Conservation (phyloP, 30 jellyfish, hydroid and myxozoan species). For the Aurelia coerulea region DNA sequence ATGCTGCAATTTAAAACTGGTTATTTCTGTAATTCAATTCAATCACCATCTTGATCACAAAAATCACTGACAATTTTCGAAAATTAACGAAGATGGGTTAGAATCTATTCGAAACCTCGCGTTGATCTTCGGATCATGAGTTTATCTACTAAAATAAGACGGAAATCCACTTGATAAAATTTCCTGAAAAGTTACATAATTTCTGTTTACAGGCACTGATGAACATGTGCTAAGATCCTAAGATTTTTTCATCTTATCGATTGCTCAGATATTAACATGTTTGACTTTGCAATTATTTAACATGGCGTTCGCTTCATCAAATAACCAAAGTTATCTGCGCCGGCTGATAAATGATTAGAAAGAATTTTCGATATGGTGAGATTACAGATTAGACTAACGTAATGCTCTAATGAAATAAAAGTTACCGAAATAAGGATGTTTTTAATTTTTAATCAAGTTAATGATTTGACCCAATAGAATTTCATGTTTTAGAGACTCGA, state of each 20-base stretch:
- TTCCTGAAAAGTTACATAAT: constrained; percentile 18
- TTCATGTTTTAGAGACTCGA: constrained; percentile 36
- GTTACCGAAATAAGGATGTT: constrained; percentile 62
- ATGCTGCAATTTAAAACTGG: too few species aligned
- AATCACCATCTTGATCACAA: too few species aligned
- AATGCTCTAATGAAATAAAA: constrained; percentile 47
- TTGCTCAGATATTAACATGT: constrained; percentile 21
- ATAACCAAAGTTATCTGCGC: constrained; percentile 36
- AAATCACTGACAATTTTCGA: too few species aligned
- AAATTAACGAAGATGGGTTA: too few species aligned
- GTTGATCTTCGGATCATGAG: too few species aligned
- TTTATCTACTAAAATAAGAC: too few species aligned
- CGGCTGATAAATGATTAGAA: constrained; percentile 52
- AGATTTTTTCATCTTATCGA: not conserved
- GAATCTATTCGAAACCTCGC: too few species aligned
- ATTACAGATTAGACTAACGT: constrained; percentile 47
- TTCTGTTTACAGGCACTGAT: not conserved
- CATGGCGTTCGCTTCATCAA: constrained; percentile 14
- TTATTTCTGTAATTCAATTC: too few species aligned
- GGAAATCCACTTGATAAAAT: too few species aligned
- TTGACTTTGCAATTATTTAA: constrained; percentile 33
- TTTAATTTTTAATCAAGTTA: constrained; percentile 45
- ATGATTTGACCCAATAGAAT: constrained; percentile 38
- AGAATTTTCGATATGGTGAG: constrained; percentile 43
- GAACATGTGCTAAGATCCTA: not conserved